Conservation (phyloP, 2,888 invertebrate genomes). For the Archaeoteleia sp. region DNA sequence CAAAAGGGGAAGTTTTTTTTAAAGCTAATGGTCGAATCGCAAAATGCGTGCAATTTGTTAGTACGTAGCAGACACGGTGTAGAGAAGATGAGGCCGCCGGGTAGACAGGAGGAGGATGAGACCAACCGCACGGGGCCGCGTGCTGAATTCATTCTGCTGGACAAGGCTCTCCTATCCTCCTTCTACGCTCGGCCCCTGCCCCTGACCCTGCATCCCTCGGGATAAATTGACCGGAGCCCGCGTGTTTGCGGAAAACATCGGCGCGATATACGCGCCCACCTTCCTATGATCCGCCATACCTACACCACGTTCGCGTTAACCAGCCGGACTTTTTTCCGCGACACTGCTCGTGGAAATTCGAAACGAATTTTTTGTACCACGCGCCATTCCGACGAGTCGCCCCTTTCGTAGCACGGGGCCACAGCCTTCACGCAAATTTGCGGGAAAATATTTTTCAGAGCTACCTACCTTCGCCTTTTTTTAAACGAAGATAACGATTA, state of each 20-base stretch:
- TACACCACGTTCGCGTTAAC: slow-evolving; percentile 15
- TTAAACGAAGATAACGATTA: slow-evolving; percentile 17
- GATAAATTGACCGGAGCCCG: slow-evolving; percentile 73
- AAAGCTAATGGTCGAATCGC: slow-evolving; percentile 1
- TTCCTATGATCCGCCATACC: slow-evolving; percentile 31
- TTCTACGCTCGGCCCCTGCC: slow-evolving; percentile 24
- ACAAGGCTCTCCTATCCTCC: slow-evolving; percentile 61
- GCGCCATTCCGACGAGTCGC: slow-evolving; percentile 10
- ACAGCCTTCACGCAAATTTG: slow-evolving; percentile 26
- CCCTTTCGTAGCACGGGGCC: slow-evolving; percentile 14
- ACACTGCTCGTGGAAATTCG: slow-evolving; percentile 40
- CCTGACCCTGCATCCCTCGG: slow-evolving; percentile 64
- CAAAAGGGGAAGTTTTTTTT: no score
- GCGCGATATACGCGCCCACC: slow-evolving; percentile 49
- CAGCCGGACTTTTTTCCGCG: slow-evolving; percentile 34
- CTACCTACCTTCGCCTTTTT: slow-evolving; percentile 9
- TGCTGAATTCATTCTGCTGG: slow-evolving; percentile 71
- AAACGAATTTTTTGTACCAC: slow-evolving; percentile 42
- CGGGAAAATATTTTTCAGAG: slow-evolving; percentile 31
- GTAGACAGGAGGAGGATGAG: slow-evolving; percentile 36
- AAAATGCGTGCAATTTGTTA: slow-evolving; percentile 21
- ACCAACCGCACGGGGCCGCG: slow-evolving; percentile 61
- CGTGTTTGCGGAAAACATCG: slow-evolving; percentile 73
- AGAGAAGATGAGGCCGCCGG: slow-evolving; percentile 16
- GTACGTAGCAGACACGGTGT: neutral